Conservation (phyloP, 2,113 vertebrate genomes). For the Ciconia maguari region DNA sequence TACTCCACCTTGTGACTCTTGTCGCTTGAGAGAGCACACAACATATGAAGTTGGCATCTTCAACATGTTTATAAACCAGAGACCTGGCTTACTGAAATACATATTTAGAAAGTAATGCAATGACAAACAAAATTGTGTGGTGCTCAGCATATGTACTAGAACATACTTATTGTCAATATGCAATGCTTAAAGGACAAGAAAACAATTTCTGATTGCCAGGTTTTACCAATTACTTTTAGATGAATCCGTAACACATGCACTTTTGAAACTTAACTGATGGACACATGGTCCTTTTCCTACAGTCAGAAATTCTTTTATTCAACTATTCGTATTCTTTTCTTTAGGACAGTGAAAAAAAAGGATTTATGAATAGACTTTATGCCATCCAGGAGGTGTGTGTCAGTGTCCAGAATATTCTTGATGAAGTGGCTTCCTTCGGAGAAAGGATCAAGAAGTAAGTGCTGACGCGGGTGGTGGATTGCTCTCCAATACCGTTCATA, state of each 20-base stretch:
- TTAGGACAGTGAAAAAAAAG: conserved; percentile 95
- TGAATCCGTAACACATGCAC: accelerated
- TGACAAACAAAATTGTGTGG: not conserved
- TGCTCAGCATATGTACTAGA: not conserved
- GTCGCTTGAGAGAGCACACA: not conserved
- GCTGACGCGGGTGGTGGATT: not conserved
- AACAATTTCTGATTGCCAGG: not conserved
- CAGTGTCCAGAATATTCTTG: conserved; percentile 94
- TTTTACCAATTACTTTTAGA: not conserved
- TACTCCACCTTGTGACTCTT: not conserved
- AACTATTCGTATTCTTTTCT: conserved; percentile 32
- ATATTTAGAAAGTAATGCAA: not conserved
- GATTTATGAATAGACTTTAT: conserved; percentile 98
- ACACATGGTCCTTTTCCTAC: not conserved
- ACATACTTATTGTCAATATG: not conserved
- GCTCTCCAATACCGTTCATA: not conserved
- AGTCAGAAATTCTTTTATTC: not conserved
- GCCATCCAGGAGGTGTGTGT: conserved; percentile 98
- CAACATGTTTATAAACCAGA: not conserved
- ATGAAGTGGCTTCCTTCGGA: conserved; percentile 93
- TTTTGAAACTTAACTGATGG: not conserved
- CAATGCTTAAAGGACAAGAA: not conserved
- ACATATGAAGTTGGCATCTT: not conserved
- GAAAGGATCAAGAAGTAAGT: conserved; percentile 99
- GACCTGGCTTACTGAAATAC: not conserved